These are phyloP conservation scores for Caranx ignobilis DNA, from an alignment of 2,113 vertebrate species.

Conservation along the genomic window DNA sequence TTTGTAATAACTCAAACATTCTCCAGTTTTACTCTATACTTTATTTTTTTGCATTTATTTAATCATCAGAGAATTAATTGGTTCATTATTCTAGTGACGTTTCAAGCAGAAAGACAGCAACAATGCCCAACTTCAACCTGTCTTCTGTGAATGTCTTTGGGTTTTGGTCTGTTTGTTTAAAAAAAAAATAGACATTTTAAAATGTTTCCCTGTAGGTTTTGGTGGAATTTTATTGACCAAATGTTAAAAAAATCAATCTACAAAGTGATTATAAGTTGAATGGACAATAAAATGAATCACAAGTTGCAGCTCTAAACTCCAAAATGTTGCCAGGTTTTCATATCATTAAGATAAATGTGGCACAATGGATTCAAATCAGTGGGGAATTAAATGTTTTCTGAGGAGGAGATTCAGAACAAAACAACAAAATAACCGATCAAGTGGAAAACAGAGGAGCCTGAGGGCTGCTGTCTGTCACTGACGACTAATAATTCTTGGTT, in stretches of 20 bases:
- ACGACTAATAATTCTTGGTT: conserved; percentile 61
- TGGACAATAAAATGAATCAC: background rate
- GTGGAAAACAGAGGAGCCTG: conserved; percentile 16
- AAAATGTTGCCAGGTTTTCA: background rate
- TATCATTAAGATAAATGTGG: conserved; percentile 5
- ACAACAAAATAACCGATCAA: conserved; percentile 41
- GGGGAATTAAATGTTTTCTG: conserved; percentile 19
- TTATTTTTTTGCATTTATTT: too few relatives aligned
- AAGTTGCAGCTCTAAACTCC: background rate
- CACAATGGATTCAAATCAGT: conserved; percentile 31
- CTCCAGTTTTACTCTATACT: background rate
- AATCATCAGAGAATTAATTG: too few relatives aligned
- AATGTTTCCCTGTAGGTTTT: background rate
- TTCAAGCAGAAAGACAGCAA: too few relatives aligned
- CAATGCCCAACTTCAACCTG: too few relatives aligned
- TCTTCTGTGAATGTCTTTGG: background rate
- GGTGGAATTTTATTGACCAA: background rate
- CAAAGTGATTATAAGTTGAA: background rate
- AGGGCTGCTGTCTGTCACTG: conserved; percentile 33
- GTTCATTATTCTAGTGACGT: too few relatives aligned
- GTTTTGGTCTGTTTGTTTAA: background rate
- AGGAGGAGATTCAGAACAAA: conserved; percentile 35
- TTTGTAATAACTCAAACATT: background rate
- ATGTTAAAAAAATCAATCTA: background rate
- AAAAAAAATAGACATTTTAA: background rate